Base-by-base conservation (phyloP, 2,888 invertebrate species). In the Germaria angustata region DNA sequence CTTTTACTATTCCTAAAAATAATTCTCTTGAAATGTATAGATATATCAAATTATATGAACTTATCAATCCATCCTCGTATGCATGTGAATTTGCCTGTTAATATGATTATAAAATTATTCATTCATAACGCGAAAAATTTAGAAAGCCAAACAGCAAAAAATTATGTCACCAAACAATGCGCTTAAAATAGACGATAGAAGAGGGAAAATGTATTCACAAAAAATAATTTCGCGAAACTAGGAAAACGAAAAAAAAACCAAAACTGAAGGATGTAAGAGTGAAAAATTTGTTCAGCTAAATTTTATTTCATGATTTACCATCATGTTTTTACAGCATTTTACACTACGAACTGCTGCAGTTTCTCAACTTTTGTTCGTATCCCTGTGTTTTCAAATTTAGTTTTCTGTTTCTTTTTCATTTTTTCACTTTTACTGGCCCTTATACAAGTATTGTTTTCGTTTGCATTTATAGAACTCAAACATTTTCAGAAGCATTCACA, bases 21-120 rank as follows among this genome's bases (percentile, higher is more conserved):
- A n/a, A n/a, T n/a, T n/a, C n/a, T n/a, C n/a, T n/a, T n/a, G n/a
- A n/a, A n/a, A n/a, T n/a, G n/a, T n/a, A n/a, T n/a, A n/a, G n/a
- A n/a, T n/a, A n/a, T n/a, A n/a, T n/a, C n/a, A n/a, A n/a, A n/a
- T 51, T 3, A 7, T 34, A 20, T 24, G 9, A 11, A 61, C 11
- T 73, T 53, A 24, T 32, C 13, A 41, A 15, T 0, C 15, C 9
- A 8, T 0, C 17, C 34, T 55, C 55, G 44, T 24, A 53, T 9
- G 11, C 11, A 22, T 41, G 15, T 66, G 20, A 57, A 36, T 71
- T 41, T 61, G 28, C 51, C 75, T 41, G 63, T 36, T 87, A 88
- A 88, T 87, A 85, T 86, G 87, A 88, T 88, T 88, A 87, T 84
- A 81, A 86, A 87, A 88, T 88, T 88, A 86, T 85, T 86, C 86